phyloP scores from a whole-genome alignment of 2,888 invertebrate genomes.

The Pollenia amentaria region DNA sequence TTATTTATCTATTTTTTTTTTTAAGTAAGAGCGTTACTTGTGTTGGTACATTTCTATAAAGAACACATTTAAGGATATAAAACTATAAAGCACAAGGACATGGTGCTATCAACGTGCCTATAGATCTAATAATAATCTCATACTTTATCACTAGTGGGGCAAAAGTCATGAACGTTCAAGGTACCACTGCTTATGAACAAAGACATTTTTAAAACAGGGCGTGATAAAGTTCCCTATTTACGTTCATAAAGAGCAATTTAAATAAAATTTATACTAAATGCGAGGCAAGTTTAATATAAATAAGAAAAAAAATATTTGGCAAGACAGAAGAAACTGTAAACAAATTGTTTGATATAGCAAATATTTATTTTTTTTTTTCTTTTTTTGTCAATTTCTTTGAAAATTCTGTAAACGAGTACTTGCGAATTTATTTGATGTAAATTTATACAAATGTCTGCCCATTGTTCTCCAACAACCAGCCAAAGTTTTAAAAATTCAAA shows the following conservation, averaged over 20 bases:
- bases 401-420: background rate
- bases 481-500: background rate
- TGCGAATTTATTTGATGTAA: background rate
- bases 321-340: background rate
- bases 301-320: background rate
- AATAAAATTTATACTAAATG: constrained; percentile 7
- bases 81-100: no score
- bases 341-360: background rate
- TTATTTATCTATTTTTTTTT: no score
- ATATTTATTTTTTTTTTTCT: background rate
- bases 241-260: background rate
- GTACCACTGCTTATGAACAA: background rate
- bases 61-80: no score
- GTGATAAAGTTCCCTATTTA: constrained; percentile 3
- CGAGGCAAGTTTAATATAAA: background rate
- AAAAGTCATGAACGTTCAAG: no score
- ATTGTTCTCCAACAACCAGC: background rate
- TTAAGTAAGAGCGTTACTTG: no score
- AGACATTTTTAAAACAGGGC: constrained; percentile 15
- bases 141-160: no score
- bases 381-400: background rate
- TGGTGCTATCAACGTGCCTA: no score
- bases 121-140: no score
- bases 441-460: background rate
- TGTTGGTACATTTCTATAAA: no score